These are phyloP conservation scores for Odontomachus brunneus DNA, from an alignment of 1,140 invertebrate genomes.

Conservation along the genomic window DNA sequence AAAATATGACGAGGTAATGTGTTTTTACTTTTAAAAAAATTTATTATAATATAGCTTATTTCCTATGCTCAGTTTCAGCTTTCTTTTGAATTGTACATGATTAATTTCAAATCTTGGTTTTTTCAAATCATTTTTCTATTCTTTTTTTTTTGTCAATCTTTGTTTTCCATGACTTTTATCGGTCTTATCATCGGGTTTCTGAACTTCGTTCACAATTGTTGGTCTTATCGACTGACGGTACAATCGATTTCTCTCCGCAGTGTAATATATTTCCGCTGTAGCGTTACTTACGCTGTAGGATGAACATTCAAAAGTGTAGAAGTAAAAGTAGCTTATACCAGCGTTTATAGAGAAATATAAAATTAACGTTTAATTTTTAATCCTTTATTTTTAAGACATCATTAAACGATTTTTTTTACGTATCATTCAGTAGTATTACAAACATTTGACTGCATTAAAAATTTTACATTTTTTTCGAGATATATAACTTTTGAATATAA, in stretches of 20 bases:
- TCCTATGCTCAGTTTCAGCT: background rate
- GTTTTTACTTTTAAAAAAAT: background rate
- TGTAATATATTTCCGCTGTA: conserved; percentile 41
- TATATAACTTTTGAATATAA: no score
- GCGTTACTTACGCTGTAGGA: conserved; percentile 4
- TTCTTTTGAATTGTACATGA: background rate
- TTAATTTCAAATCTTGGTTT: background rate
- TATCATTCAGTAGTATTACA: no score
- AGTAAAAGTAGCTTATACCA: no score
- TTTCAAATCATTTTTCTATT: background rate
- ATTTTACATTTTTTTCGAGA: no score
- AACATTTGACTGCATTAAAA: no score
- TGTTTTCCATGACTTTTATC: conserved; percentile 12
- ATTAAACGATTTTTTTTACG: no score
- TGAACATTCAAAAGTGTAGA: background rate
- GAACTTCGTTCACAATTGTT: conserved; percentile 15
- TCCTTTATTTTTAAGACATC: no score
- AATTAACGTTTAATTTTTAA: no score
- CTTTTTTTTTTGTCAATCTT: background rate
- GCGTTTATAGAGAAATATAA: no score
- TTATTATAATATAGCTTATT: background rate
- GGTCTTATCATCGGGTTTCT: conserved; percentile 28
- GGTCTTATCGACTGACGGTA: conserved; percentile 62
- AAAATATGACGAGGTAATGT: background rate
- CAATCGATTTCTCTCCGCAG: conserved; percentile 38